Percentiles rank a stretch among this genome's conserved stretches.
Conservation (phyloP, 2,888 invertebrate genomes). For the Meteorus colon region DNA sequence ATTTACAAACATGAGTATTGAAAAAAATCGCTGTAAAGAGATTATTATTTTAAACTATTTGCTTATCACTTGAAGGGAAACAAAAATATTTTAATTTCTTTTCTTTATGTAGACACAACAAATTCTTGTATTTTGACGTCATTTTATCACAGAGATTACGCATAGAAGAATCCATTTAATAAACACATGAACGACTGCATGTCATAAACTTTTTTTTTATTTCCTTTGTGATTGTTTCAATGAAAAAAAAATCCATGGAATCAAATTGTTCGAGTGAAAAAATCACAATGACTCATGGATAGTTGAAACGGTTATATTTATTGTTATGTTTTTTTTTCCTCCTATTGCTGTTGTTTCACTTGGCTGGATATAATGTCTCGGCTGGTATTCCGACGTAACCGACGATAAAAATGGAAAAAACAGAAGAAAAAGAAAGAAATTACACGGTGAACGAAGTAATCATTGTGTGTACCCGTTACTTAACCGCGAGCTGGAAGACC, state of each 20-base stretch:
- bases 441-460: slow-evolving; percentile 52
- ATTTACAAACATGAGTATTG: background rate
- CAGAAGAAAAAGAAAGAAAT: slow-evolving; percentile 49
- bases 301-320: background rate
- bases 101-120: background rate
- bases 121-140: background rate
- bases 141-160: background rate
- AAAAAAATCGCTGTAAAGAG: background rate
- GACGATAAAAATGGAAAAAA: background rate
- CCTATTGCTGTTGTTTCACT: slow-evolving; percentile 9
- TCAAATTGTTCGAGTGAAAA: slow-evolving; percentile 54
- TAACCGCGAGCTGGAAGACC: slow-evolving; percentile 69
- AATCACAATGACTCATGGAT: slow-evolving; percentile 5
- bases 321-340: background rate
- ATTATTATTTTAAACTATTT: background rate
- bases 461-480: slow-evolving; percentile 67
- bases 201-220: background rate
- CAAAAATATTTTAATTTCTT: background rate
- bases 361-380: slow-evolving; percentile 5
- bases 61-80: background rate
- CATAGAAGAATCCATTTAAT: background rate
- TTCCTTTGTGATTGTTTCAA: background rate
- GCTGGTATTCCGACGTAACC: slow-evolving; percentile 11
- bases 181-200: background rate
- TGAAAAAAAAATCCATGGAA: background rate